phyloP scores from a whole-genome alignment of 2,888 invertebrate genomes.

The Erannis defoliaria region DNA sequence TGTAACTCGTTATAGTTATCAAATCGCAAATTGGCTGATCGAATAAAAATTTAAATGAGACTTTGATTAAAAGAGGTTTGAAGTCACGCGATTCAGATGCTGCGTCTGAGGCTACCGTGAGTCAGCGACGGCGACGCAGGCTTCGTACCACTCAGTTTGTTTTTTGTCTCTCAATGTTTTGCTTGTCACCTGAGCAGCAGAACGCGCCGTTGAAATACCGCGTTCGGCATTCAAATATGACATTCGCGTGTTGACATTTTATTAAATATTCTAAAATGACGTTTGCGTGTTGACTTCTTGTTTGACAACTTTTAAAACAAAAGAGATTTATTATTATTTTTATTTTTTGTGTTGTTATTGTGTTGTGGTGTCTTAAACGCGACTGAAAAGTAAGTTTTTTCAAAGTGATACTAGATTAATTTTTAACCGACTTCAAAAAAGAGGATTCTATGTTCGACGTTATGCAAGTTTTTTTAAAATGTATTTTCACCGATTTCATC shows the following conservation, averaged over 20 bases:
- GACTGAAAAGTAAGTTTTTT: no score
- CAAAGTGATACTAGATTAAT: no score
- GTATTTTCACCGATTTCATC: no score
- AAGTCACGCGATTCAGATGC: conserved; percentile 9
- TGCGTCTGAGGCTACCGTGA: conserved; percentile 22
- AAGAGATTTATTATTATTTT: not conserved
- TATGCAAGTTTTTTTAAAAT: no score
- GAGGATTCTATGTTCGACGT: no score
- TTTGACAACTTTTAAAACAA: conserved; percentile 4
- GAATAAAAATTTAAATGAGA: no score
- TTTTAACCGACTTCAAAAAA: no score
- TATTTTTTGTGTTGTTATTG: not conserved
- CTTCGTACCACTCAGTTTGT: conserved; percentile 15
- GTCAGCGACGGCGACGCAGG: conserved; percentile 10
- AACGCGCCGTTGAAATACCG: conserved; percentile 32
- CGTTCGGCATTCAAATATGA: conserved; percentile 37
- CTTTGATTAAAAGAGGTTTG: not conserved
- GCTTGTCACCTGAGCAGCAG: conserved; percentile 35
- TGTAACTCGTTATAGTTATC: not conserved
- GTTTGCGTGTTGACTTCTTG: not conserved
- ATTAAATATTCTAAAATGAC: not conserved
- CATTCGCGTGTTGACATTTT: conserved; percentile 12
- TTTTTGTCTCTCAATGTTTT: conserved; percentile 43
- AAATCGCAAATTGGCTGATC: not conserved
- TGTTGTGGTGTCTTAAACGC: no score